Evolutionary conservation across 2,113 vertebrate species (phyloP).

Genomic region (Halcyon senegalensis): DNA sequence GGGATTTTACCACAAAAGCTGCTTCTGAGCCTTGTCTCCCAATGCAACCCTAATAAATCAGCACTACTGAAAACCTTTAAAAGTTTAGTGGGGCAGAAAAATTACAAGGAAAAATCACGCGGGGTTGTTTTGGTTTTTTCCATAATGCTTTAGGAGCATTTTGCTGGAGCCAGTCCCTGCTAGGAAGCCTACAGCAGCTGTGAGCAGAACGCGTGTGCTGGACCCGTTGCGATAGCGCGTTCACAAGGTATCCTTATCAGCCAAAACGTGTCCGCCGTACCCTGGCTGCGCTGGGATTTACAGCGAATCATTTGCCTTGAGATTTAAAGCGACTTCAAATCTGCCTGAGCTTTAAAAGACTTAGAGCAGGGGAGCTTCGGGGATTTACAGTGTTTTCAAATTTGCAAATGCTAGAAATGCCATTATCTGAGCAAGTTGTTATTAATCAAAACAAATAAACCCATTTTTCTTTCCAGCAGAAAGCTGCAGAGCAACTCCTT

Average conservation of each 20-base stretch:
- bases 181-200: not conserved
- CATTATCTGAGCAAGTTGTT: conserved; percentile 25
- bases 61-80: conserved; percentile 29
- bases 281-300: not conserved
- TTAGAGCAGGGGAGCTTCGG: not conserved
- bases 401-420: conserved; percentile 47
- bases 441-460: conserved; percentile 57
- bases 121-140: not conserved
- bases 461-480: not conserved
- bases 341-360: conserved; percentile 42
- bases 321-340: conserved; percentile 48
- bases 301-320: not conserved
- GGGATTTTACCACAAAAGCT: conserved; percentile 57
- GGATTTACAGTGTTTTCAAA: conserved; percentile 49
- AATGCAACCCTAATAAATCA: conserved; percentile 61
- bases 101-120: conserved; percentile 14
- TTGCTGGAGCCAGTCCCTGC: not conserved
- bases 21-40: conserved; percentile 16
- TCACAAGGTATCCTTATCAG: not conserved
- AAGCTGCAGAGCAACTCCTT: not conserved
- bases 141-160: conserved; percentile 25
- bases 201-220: not conserved
- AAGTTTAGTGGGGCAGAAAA: conserved; percentile 38
- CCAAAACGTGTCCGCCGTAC: not conserved
- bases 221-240: not conserved